Evolutionary conservation across 2,113 vertebrate species (phyloP).

Genomic region (Perognathus longimembris): DNA sequence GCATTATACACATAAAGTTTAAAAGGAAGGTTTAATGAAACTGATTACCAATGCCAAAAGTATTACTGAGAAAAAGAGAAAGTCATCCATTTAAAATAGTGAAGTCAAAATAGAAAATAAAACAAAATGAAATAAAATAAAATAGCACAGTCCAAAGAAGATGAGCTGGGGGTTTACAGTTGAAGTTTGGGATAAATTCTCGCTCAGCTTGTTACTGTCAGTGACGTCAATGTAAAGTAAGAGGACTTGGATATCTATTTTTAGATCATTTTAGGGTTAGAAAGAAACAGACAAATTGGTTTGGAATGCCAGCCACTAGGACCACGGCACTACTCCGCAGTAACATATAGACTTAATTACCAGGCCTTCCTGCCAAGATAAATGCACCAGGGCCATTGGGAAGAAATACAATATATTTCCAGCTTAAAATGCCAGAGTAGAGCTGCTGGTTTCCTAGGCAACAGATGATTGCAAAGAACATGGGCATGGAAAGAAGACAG

Average conservation of each 20-base stretch:
- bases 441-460: slow-evolving; percentile 85
- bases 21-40: neutral
- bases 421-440: slow-evolving; percentile 83
- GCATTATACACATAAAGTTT: neutral
- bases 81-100: neutral
- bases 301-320: slow-evolving; percentile 80
- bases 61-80: neutral
- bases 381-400: slow-evolving; percentile 83
- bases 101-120: too few species aligned
- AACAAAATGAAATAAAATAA: too few species aligned
- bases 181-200: neutral
- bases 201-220: slow-evolving; percentile 56
- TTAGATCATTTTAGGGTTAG: slow-evolving; percentile 81
- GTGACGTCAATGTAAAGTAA: slow-evolving; percentile 74
- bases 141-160: neutral
- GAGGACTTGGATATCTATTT: slow-evolving; percentile 82
- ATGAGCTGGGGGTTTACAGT: neutral
- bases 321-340: slow-evolving; percentile 67
- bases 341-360: slow-evolving; percentile 83
- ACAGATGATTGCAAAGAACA: slow-evolving; percentile 79
- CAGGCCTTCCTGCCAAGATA: slow-evolving; percentile 82
- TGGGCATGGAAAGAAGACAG: slow-evolving; percentile 67
- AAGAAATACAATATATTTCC: slow-evolving; percentile 86
- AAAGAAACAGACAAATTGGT: slow-evolving; percentile 83
- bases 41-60: neutral